These are phyloP conservation scores for Xylota sylvarum DNA, from an alignment of 2,888 invertebrate species.

Conservation along the genomic window DNA sequence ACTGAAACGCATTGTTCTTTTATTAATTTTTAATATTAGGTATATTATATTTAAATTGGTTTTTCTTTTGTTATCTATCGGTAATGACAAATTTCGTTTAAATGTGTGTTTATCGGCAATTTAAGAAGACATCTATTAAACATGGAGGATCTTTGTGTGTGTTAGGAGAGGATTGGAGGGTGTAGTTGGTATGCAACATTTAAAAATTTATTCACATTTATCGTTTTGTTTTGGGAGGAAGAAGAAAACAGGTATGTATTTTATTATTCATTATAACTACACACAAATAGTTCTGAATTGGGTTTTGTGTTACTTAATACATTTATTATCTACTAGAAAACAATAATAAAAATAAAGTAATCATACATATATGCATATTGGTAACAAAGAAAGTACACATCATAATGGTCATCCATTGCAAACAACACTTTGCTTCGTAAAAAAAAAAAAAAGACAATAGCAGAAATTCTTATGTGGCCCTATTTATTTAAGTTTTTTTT, in stretches of 20 bases:
- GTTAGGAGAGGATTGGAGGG: constrained; percentile 4
- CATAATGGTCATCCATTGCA: constrained; percentile 40
- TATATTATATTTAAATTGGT: neutral
- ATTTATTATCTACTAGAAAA: constrained; percentile 72
- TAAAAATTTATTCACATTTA: constrained; percentile 37
- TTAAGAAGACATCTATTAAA: constrained; percentile 46
- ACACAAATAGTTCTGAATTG: constrained; percentile 47
- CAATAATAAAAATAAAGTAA: constrained; percentile 45
- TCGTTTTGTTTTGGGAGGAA: constrained; percentile 13
- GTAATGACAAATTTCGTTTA: constrained; percentile 7
- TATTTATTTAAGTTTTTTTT: constrained; percentile 13
- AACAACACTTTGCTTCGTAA: constrained; percentile 32
- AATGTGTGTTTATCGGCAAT: constrained; percentile 7
- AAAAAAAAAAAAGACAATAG: constrained; percentile 31
- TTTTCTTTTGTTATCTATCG: constrained; percentile 29
- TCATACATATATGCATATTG: constrained; percentile 16
- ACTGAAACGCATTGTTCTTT: constrained; percentile 56
- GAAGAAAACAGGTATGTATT: constrained; percentile 29
- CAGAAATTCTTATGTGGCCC: constrained; percentile 40
- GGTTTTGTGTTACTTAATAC: constrained; percentile 40
- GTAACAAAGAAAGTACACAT: constrained; percentile 47
- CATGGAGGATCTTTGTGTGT: constrained; percentile 12
- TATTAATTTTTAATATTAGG: constrained; percentile 3
- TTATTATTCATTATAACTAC: constrained; percentile 42
- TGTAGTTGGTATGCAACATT: constrained; percentile 50